Conservation (phyloP, 2,113 vertebrate species). For the Theropithecus gelada region DNA sequence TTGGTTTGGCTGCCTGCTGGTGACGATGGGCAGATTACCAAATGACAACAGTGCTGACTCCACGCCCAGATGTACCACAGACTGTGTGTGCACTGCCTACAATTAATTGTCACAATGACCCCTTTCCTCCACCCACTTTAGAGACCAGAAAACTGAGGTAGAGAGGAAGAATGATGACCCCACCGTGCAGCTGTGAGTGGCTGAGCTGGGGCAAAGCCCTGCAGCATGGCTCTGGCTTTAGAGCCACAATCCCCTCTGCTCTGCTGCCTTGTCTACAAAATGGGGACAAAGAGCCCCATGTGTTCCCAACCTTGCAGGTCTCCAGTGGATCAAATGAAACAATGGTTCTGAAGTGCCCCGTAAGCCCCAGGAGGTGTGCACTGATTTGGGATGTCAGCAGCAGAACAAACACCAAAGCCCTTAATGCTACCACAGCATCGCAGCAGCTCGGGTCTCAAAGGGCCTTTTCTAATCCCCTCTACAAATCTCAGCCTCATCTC, state of each 20-base stretch:
- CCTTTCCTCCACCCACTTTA: rapidly evolving
- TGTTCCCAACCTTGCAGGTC: neutral
- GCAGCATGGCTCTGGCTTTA: neutral
- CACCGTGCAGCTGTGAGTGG: rapidly evolving
- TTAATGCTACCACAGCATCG: neutral
- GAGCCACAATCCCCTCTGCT: neutral
- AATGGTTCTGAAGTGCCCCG: neutral
- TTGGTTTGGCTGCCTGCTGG: neutral
- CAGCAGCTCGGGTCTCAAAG: neutral
- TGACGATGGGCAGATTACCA: neutral
- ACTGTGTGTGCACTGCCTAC: neutral
- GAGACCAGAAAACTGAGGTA: neutral
- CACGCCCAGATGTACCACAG: rapidly evolving
- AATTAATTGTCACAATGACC: rapidly evolving
- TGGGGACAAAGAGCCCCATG: neutral
- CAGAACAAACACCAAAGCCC: neutral
- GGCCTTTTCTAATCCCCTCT: neutral
- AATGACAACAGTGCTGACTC: neutral
- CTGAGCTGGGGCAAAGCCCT: neutral
- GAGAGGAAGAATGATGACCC: neutral
- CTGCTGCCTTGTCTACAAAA: neutral
- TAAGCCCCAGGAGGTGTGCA: neutral
- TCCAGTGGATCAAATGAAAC: neutral
- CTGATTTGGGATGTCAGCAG: neutral
- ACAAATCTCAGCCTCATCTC: neutral